Evolutionary conservation across 2,797 vertebrate species (phyloP).

Genomic region (Octomys mimax): DNA sequence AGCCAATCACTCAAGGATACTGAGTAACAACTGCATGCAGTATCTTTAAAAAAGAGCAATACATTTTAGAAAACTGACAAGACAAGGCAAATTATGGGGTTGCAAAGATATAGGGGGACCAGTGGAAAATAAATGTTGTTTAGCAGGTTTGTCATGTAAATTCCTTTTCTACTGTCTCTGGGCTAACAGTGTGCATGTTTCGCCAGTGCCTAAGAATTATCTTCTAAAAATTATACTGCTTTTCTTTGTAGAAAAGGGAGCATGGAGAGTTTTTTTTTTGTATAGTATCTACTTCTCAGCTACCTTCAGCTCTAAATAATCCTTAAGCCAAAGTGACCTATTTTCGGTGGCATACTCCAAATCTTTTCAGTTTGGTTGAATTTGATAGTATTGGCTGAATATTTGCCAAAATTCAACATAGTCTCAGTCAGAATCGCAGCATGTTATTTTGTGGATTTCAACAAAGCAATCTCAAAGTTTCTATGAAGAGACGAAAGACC

Average conservation of each 20-base stretch:
- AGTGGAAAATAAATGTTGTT: not conserved
- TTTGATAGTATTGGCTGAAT: not conserved
- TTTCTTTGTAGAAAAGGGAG: not conserved
- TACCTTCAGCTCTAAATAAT: not conserved
- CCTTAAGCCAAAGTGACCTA: not conserved
- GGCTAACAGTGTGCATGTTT: not conserved
- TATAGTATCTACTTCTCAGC: not conserved
- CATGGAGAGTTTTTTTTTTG: not conserved
- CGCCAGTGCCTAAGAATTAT: not conserved
- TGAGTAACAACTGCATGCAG: not conserved
- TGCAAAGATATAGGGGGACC: not conserved
- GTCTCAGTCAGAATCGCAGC: not conserved
- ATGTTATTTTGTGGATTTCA: not conserved
- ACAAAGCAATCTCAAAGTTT: not conserved
- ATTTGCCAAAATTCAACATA: slow-evolving; percentile 19
- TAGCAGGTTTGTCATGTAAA: not conserved
- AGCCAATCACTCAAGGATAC: not conserved
- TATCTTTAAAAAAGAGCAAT: not conserved
- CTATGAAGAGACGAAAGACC: not conserved
- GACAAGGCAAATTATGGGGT: not conserved
- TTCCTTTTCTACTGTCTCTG: not conserved
- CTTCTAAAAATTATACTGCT: not conserved
- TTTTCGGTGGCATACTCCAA: not conserved
- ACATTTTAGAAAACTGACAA: not conserved
- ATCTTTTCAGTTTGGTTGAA: not conserved